A percentile compares a stretch with the other conserved stretches of the same genome.
Evolutionary conservation across 1,140 invertebrate species (phyloP).

Genomic region (Diachasma alloeum): DNA sequence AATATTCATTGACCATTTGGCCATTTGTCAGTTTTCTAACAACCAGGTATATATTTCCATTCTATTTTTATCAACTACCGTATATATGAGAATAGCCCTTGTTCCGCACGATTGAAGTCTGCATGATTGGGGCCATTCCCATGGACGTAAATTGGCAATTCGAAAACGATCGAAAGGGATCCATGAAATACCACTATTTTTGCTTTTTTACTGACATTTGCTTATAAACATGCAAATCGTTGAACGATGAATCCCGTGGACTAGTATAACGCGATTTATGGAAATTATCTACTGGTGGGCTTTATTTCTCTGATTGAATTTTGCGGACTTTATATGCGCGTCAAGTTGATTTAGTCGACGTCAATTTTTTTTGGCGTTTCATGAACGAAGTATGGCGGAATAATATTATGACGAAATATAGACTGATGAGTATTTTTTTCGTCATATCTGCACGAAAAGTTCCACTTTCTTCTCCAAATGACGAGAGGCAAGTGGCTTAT

Average conservation of each 20-base stretch:
- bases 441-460: too few relatives aligned
- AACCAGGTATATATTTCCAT: neutral
- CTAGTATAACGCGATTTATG: constrained; percentile 9
- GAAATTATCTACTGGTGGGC: neutral
- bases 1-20: neutral
- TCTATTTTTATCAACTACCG: neutral
- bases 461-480: too few relatives aligned
- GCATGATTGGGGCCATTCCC: constrained; percentile 1
- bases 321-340: neutral
- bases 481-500: too few relatives aligned
- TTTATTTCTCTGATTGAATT: constrained; percentile 17
- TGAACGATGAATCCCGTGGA: constrained; percentile 16
- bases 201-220: constrained; percentile 35
- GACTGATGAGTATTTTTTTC: too few relatives aligned
- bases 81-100: constrained; percentile 15
- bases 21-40: neutral
- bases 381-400: too few relatives aligned
- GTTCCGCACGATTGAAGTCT: constrained; percentile 39
- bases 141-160: constrained; percentile 43
- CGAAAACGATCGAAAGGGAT: constrained; percentile 24
- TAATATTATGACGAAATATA: too few relatives aligned
- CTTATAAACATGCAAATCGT: constrained; percentile 54
- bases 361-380: too few relatives aligned
- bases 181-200: constrained; percentile 27
- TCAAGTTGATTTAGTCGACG: too few relatives aligned